Evolutionary conservation across 2,888 invertebrate species (phyloP), one percentile per base, ranked within the genome.

Genomic region (Amphipoea oculea): DNA sequence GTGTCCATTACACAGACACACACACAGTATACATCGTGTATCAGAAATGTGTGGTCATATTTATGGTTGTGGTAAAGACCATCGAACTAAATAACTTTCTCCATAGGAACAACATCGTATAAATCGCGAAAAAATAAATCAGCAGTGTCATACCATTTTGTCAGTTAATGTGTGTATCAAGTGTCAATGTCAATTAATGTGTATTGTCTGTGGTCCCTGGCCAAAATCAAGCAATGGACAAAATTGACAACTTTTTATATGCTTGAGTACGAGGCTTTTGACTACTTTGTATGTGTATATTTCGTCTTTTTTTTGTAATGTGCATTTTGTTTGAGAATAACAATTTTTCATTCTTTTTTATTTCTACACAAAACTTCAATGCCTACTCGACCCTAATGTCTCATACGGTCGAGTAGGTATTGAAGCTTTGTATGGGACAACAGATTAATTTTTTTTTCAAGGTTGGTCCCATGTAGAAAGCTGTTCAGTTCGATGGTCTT

Each of bases 1-100:
- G 20, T n/a, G 7, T 36, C 70, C 63, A 68, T 82, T 75, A 69
- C 29, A 60, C 23, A 72, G 17, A 48, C 9, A 23, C 17, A 23
- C 23, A 57, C n/a, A 71, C 40, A 6, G 23, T 71, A 42, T 66
- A 71, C 66, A 71, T n/a, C 12, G 17, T 66, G 71, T 42, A 17
- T 11, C 4, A 65, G 3, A 65, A 63, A 36, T 51, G 7, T 62
- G 14, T 40, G 17, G 17, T 17, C 0, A 40, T 14, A 48, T 29
- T 69, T 68, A 20, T 11, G 0, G 17, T 6, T 20, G 7, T 54
- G 54, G 20, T 54, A 23, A 57, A 23, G 20, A 23, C 23, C 23
- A 57, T 23, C 9, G 23, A 57, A 57, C 23, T 23, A 0, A 57
- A 57, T 9, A 57, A 57, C 57, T 9, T 57, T 57, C 23, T 57